phyloP scores from a whole-genome alignment of 2,888 invertebrate species.

The Eupithecia vulgata region DNA sequence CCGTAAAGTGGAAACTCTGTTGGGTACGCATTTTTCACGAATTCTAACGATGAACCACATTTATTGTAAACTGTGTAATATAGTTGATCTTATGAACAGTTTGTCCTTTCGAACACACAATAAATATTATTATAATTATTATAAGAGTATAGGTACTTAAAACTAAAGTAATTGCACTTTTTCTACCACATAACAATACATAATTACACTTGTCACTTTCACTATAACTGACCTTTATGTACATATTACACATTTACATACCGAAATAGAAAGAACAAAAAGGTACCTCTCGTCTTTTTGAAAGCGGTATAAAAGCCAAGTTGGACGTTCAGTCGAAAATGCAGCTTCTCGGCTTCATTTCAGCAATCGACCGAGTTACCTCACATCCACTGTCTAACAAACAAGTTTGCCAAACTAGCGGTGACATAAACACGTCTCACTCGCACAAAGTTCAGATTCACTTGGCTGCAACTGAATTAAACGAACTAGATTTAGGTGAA shows the following conservation, averaged over 20 bases:
- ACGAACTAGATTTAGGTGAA: conserved; percentile 8
- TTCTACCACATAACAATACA: too few relatives aligned
- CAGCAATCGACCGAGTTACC: conserved; percentile 27
- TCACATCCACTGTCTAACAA: conserved; percentile 26
- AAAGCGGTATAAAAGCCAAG: background rate
- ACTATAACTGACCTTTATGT: background rate
- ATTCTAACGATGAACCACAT: background rate
- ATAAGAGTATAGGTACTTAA: too few relatives aligned
- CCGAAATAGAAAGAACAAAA: background rate
- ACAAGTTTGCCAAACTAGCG: conserved; percentile 23
- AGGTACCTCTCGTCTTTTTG: conserved; percentile 15
- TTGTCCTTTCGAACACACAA: too few relatives aligned
- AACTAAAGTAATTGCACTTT: too few relatives aligned
- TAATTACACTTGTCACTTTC: too few relatives aligned
- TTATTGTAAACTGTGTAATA: too few relatives aligned
- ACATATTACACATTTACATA: too few relatives aligned
- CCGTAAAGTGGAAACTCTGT: too few relatives aligned
- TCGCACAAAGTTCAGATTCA: background rate
- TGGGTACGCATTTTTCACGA: background rate
- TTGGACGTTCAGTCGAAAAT: conserved; percentile 16
- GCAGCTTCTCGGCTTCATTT: conserved; percentile 23
- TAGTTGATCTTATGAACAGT: too few relatives aligned
- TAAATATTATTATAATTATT: too few relatives aligned
- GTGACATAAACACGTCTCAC: conserved; percentile 25
- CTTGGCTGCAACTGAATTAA: conserved; percentile 5